Percentiles rank a stretch among this genome's conserved stretches.
These are phyloP conservation scores for Ptilodon capucinus DNA, from an alignment of 2,888 invertebrate species.

Conservation along the genomic window DNA sequence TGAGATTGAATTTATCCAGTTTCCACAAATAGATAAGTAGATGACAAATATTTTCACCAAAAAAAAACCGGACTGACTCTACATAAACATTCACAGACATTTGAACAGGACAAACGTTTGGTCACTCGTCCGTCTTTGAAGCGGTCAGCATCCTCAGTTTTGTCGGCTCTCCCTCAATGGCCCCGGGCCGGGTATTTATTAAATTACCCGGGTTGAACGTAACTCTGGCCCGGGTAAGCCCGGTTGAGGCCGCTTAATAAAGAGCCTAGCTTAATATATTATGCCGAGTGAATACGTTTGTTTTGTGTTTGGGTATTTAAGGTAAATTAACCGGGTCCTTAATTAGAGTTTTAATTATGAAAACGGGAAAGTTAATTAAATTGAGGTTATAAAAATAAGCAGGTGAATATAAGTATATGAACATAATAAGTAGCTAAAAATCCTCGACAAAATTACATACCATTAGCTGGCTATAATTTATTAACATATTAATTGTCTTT, in stretches of 20 bases:
- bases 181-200: constrained; percentile 69
- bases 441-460: no score
- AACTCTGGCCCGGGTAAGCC: constrained; percentile 59
- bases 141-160: constrained; percentile 50
- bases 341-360: constrained; percentile 10
- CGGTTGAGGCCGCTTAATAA: constrained; percentile 55
- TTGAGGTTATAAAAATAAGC: no score
- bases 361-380: constrained; percentile 13
- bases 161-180: constrained; percentile 63
- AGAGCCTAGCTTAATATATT: constrained; percentile 49
- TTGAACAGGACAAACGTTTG: constrained; percentile 18
- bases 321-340: constrained; percentile 5
- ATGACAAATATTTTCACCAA: background rate
- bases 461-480: no score
- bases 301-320: constrained; percentile 23
- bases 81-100: background rate
- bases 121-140: constrained; percentile 19
- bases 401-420: no score
- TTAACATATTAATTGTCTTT: no score
- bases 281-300: constrained; percentile 23
- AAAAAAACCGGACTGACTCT: background rate
- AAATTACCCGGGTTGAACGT: constrained; percentile 69
- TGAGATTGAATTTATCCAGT: no score
- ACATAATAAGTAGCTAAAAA: no score
- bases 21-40: background rate